Base-by-base conservation (phyloP, 2,888 invertebrate genomes). In the Seladonia tumulorum region DNA sequence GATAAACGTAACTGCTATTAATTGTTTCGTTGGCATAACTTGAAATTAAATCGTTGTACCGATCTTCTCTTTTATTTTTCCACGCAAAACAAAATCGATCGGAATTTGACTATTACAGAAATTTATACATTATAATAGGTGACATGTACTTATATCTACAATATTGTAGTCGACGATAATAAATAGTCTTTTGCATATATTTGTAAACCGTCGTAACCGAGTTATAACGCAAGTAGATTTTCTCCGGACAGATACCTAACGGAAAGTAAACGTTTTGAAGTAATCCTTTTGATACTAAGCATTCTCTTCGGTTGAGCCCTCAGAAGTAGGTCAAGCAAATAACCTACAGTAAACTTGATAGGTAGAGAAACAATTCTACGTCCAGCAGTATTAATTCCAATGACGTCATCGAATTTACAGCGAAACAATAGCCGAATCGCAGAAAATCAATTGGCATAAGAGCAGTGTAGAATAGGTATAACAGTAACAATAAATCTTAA, bases 251-350 rank as follows among this genome's bases (percentile, higher is more conserved):
- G 5, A n/a, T 14, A 70, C 1, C 12, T 70, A 72, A 72, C 72
- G 29, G n/a, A 72, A 72, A 18, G 45, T 25, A 72, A 72, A 53
- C 35, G 39, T 60, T 81, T 45, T 29, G 57, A 47, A 71, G 49
- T 60, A 39, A 10, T 39, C 18, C 47, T 71, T 81, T 81, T 22
- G 12, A n/a, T 77, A 47, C 35, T 71, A 71, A 76, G 71, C 76
- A n/a, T 60, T 76, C 63, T 71, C 35, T 70, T 57, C 29, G 49
- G 57, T 68, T n/a, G 7, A 42, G 22, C 35, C 16, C 39, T 57
- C 29, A 10, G 71, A 75, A 70, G 53, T 82, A 71, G 81, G 76
- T 81, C 71, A 25, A 81, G 60, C 47, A 81, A 81, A 81, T 71
- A 81, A 75, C 47, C 47, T 77, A 71, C 49, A 18, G 81, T 71